Base-by-base conservation (phyloP, 2,888 invertebrate species). In the Papilio protenor region DNA sequence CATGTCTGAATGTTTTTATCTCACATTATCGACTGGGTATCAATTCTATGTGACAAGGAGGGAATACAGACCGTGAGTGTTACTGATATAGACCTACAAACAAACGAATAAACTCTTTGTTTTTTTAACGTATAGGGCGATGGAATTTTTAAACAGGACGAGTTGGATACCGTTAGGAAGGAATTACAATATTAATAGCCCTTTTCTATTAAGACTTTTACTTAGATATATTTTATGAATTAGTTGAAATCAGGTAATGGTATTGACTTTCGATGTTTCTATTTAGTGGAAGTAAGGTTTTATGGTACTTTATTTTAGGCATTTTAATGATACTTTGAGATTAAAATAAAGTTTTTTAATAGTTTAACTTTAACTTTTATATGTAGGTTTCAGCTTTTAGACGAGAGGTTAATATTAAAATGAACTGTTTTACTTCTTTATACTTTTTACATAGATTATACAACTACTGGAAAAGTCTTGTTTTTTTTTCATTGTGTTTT, bases 51-150 rank as follows among this genome's bases (percentile, higher is more conserved):
- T 82, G 83, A 83, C 85, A 84, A 81, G 82, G 81, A 79, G 85
- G 87, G 87, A 87, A 86, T 87, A 88, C 89, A 86, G 85, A 82
- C 84, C 84, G 83, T 83, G 84, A 85, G 84, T 86, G 87, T 89
- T 86, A 83, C 82, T 81, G 88, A 89, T 87, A 89, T 85, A 84
- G 80, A 81, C 84, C 82, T 86, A 82, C 82, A 84, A 84, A 86
- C 82, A 83, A 83, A 84, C 82, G 81, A 78, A 82, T 83, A 72
- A 75, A 81, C 84, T 82, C 81, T 84, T 83, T 84, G 85, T 87
- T 81, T 85, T 85, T 83, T 75, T 70, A 45, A 18, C 8, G 64
- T 23, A 21, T 71, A 55, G 52, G 75, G 71, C 75, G 55, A 72
- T 55, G 78, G 75, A 78, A 75, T 78, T 78, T 59, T 75, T 72